phyloP scores from a whole-genome alignment of 2,888 invertebrate genomes.

The Pterostichus niger region DNA sequence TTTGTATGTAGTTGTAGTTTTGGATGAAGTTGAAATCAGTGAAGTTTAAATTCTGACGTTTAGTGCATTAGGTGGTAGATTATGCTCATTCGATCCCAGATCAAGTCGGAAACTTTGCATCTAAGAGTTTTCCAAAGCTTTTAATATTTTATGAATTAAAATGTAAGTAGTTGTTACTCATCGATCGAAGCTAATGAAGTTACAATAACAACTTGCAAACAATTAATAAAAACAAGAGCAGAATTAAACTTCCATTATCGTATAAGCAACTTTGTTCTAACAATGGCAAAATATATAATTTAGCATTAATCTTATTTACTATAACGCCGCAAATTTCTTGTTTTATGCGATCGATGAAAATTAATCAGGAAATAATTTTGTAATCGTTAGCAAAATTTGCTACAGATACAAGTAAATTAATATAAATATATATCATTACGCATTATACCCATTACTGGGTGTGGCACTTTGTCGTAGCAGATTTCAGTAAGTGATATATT shows the following conservation, averaged over 20 bases:
- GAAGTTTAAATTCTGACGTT: too few relatives aligned
- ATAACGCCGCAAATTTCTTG: slow-evolving; percentile 44
- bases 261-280: slow-evolving; percentile 43
- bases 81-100: too few relatives aligned
- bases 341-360: background rate
- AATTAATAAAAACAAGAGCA: slow-evolving; percentile 48
- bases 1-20: too few relatives aligned
- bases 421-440: too few relatives aligned
- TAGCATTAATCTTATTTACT: slow-evolving; percentile 29
- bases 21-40: too few relatives aligned
- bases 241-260: slow-evolving; percentile 52
- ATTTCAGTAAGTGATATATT: too few relatives aligned
- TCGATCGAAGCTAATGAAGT: slow-evolving; percentile 14
- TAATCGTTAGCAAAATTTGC: slow-evolving; percentile 17
- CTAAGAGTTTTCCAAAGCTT: too few relatives aligned
- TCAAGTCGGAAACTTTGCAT: too few relatives aligned
- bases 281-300: slow-evolving; percentile 50
- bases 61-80: too few relatives aligned
- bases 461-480: too few relatives aligned
- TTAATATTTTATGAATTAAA: background rate
- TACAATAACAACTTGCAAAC: slow-evolving; percentile 6
- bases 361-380: slow-evolving; percentile 11
- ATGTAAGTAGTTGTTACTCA: background rate
- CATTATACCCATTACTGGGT: too few relatives aligned
- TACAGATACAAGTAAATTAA: too few relatives aligned